These are phyloP conservation scores for Pavo muticus DNA, from an alignment of 2,113 vertebrate genomes.

Conservation along the genomic window DNA sequence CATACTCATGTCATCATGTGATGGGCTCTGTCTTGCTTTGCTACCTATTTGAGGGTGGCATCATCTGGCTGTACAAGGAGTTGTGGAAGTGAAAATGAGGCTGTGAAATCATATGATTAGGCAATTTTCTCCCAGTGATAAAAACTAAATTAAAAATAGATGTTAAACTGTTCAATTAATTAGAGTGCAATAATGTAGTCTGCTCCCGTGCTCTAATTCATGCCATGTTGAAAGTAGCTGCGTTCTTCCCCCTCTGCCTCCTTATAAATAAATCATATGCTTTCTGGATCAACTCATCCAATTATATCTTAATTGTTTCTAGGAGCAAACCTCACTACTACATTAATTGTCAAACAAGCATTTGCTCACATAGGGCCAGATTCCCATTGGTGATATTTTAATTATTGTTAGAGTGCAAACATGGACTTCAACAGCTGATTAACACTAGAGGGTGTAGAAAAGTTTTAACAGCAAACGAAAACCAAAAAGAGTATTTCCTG, in stretches of 20 bases:
- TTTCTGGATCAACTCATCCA: slow-evolving; percentile 69
- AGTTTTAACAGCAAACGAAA: slow-evolving; percentile 27
- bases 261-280: slow-evolving; percentile 66
- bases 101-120: neutral
- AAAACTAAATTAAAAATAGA: slow-evolving; percentile 21
- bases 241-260: neutral
- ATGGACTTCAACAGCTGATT: neutral
- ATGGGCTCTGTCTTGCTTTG: neutral
- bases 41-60: neutral
- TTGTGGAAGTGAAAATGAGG: neutral
- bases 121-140: neutral
- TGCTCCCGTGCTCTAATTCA: neutral
- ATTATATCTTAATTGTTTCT: slow-evolving; percentile 71
- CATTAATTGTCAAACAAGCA: slow-evolving; percentile 58
- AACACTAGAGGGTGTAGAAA: neutral
- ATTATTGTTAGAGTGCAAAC: slow-evolving; percentile 29
- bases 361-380: slow-evolving; percentile 17
- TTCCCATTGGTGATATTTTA: slow-evolving; percentile 26
- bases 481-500: neutral
- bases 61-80: neutral
- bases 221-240: neutral
- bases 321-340: slow-evolving; percentile 56
- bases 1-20: neutral
- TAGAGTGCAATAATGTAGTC: neutral
- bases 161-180: neutral